These are phyloP conservation scores for Petrocephalus sullivani DNA, from an alignment of 2,797 vertebrate genomes.

Conservation along the genomic window DNA sequence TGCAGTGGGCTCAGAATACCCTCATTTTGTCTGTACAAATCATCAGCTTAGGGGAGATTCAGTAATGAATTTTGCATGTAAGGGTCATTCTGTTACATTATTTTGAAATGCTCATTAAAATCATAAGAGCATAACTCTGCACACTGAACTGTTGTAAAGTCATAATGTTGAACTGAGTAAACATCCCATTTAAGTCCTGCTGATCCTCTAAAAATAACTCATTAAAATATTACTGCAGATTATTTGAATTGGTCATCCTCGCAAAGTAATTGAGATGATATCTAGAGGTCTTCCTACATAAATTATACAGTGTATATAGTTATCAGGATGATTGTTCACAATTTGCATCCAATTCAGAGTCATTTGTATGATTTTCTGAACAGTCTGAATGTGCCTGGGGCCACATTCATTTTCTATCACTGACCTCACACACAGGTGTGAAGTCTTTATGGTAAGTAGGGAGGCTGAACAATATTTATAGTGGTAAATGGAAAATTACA, in stretches of 20 bases:
- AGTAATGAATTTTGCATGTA: not conserved
- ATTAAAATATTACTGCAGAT: not conserved
- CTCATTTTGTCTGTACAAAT: not conserved
- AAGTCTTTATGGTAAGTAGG: not conserved
- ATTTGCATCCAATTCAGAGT: conserved; percentile 1
- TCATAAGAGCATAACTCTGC: not conserved
- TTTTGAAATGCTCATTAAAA: not conserved
- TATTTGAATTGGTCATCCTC: not conserved
- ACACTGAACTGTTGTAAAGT: not conserved
- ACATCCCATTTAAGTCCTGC: not conserved
- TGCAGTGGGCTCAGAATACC: not conserved
- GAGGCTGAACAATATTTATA: conserved; percentile 1
- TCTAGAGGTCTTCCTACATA: not conserved
- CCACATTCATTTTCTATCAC: not conserved
- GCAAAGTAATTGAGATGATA: not conserved
- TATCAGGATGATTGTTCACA: not conserved
- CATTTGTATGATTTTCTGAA: not conserved
- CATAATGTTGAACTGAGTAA: not conserved
- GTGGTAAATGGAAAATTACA: not conserved
- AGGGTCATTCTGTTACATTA: not conserved
- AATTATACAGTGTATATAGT: not conserved
- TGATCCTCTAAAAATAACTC: not conserved
- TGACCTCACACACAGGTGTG: not conserved
- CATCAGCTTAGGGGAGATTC: not conserved
- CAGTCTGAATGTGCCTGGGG: conserved; percentile 3